A percentile compares a stretch with the other conserved stretches of the same genome.
Evolutionary conservation across 2,113 vertebrate species (phyloP).

Genomic region (Pluvialis apricaria): DNA sequence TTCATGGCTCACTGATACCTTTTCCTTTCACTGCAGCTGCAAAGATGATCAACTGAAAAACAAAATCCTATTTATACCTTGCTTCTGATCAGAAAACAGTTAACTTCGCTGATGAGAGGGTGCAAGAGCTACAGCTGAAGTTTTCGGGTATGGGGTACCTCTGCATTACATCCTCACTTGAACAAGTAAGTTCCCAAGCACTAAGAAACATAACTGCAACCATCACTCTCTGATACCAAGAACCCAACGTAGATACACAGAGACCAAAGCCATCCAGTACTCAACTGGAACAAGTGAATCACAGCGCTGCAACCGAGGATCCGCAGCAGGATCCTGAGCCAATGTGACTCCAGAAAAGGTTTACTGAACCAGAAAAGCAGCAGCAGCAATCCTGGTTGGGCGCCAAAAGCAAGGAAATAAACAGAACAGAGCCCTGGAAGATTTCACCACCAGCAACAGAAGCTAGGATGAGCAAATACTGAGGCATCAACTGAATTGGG

Average conservation of each 20-base stretch:
- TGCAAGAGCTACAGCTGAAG: neutral
- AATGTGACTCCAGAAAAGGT: slow-evolving; percentile 57
- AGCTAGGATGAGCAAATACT: neutral
- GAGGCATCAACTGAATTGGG: neutral
- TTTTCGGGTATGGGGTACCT: neutral
- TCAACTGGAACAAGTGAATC: slow-evolving; percentile 46
- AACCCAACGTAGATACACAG: neutral
- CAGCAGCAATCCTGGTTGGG: slow-evolving; percentile 41
- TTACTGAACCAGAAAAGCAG: slow-evolving; percentile 60
- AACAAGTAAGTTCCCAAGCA: neutral
- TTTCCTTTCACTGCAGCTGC: neutral
- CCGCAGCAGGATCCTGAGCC: slow-evolving; percentile 46
- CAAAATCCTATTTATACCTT: neutral
- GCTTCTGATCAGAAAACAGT: neutral
- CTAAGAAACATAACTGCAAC: neutral
- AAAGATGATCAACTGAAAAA: neutral
- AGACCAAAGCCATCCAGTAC: neutral
- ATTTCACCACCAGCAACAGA: slow-evolving; percentile 9
- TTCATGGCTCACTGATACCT: neutral
- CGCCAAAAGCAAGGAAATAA: slow-evolving; percentile 42
- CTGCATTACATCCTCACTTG: neutral
- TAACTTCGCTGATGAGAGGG: neutral
- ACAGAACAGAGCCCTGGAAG: slow-evolving; percentile 42
- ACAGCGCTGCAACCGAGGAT: slow-evolving; percentile 5
- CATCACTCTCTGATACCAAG: neutral